These are phyloP conservation scores for Caenorhabditis brenneri DNA, from an alignment of 1,140 invertebrate genomes.

Conservation along the genomic window DNA sequence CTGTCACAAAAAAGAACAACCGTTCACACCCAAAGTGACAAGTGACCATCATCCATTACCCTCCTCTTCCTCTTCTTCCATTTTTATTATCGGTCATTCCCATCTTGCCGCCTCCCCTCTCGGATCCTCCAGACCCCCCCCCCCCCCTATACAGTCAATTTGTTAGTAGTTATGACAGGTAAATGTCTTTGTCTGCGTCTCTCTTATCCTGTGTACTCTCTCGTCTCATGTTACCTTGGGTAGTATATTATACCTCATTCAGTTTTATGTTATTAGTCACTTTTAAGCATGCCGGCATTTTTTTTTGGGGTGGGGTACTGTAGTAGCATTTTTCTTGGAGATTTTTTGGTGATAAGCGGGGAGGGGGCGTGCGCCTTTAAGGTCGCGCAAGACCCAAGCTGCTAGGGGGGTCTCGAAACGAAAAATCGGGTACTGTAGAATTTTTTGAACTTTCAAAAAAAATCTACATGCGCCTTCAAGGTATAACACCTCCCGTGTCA, in stretches of 20 bases:
- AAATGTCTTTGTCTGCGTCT: background rate
- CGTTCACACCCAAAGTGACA: background rate
- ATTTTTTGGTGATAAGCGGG: too few relatives aligned
- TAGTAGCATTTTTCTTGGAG: too few relatives aligned
- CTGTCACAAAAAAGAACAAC: too few relatives aligned
- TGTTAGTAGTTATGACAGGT: slow-evolving; percentile 39
- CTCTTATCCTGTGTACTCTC: background rate
- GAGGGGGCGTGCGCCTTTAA: too few relatives aligned
- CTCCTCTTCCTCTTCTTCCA: background rate
- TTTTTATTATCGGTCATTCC: background rate
- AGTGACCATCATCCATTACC: background rate
- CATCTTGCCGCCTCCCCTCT: background rate
- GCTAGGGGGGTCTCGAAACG: too few relatives aligned
- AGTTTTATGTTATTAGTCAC: background rate
- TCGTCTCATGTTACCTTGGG: slow-evolving; percentile 5
- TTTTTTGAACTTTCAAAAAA: background rate
- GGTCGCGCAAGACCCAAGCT: too few relatives aligned
- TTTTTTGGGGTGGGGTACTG: too few relatives aligned
- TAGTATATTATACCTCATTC: background rate
- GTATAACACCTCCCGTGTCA: too few relatives aligned
- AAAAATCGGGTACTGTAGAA: too few relatives aligned
- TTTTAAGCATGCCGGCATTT: too few relatives aligned
- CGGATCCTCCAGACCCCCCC: too few relatives aligned
- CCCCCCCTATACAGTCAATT: slow-evolving; percentile 20
- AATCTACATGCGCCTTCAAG: too few relatives aligned